Conservation (phyloP, 1,140 invertebrate genomes). For the Caenorhabditis briggsae region DNA sequence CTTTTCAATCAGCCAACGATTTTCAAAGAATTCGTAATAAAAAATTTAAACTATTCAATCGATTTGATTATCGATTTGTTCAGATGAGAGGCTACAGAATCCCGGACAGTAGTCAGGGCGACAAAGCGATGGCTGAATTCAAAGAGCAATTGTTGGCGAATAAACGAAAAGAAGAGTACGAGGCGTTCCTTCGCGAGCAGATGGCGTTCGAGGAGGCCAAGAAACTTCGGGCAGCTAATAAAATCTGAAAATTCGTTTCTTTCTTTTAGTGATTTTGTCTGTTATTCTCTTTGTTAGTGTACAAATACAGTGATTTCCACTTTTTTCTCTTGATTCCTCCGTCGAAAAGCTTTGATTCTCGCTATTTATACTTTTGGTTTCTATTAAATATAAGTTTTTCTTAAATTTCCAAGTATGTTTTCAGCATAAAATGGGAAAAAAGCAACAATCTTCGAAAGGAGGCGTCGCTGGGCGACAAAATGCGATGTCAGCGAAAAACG, state of each 20-base stretch:
- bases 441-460: slow-evolving; percentile 33
- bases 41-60: slow-evolving; percentile 6
- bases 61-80: slow-evolving; percentile 4
- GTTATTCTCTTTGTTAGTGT: slow-evolving; percentile 22
- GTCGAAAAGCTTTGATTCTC: not conserved
- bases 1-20: slow-evolving; percentile 76
- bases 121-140: slow-evolving; percentile 67
- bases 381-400: not conserved
- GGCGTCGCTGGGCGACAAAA: not conserved
- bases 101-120: slow-evolving; percentile 64
- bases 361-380: not conserved
- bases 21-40: slow-evolving; percentile 71
- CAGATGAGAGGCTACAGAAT: slow-evolving; percentile 70
- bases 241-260: not conserved
- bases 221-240: slow-evolving; percentile 54
- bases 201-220: slow-evolving; percentile 73
- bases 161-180: slow-evolving; percentile 68
- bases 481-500: not conserved
- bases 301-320: slow-evolving; percentile 13
- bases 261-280: not conserved
- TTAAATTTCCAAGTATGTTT: too few relatives aligned
- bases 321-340: not conserved
- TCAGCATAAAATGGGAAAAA: not conserved
- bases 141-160: slow-evolving; percentile 67
- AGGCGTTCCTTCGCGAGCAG: slow-evolving; percentile 70